Conservation (phyloP, 1,140 invertebrate species). For the Megathymus violae region DNA sequence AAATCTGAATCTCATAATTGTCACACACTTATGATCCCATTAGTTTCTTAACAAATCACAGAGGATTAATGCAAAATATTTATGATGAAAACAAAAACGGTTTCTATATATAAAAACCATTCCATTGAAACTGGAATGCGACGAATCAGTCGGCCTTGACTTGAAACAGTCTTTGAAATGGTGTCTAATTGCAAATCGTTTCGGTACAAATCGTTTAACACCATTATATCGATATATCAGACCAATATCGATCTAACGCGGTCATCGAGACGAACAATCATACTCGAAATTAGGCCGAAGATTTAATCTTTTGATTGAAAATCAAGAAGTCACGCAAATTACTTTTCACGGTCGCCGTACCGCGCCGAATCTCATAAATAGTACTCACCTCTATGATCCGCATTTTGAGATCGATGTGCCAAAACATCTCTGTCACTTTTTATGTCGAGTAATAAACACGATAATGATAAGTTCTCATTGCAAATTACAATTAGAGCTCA, state of each 20-base stretch:
- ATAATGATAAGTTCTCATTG: slow-evolving; percentile 19
- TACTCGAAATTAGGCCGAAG: slow-evolving; percentile 46
- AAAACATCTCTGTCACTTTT: slow-evolving; percentile 30
- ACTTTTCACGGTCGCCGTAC: slow-evolving; percentile 55
- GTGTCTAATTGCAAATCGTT: slow-evolving; percentile 32
- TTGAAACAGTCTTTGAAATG: slow-evolving; percentile 29
- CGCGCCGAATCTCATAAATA: slow-evolving; percentile 59
- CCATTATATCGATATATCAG: slow-evolving; percentile 22
- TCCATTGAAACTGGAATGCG: slow-evolving; percentile 13
- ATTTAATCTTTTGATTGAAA: slow-evolving; percentile 59
- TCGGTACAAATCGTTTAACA: slow-evolving; percentile 28
- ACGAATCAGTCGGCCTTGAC: slow-evolving; percentile 53
- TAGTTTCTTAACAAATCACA: no score
- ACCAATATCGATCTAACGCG: slow-evolving; percentile 36
- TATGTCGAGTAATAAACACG: slow-evolving; percentile 10
- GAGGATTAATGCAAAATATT: no score
- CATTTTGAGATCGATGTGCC: slow-evolving; percentile 60
- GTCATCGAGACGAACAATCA: slow-evolving; percentile 43
- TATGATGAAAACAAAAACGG: no score
- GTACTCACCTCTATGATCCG: slow-evolving; percentile 42
- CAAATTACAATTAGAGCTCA: slow-evolving; percentile 13
- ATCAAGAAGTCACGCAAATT: slow-evolving; percentile 63
- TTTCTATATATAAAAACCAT: no score
- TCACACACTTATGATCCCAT: no score
- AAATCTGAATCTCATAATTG: no score